Percentiles rank a stretch among this genome's conserved stretches.
phyloP scores from a whole-genome alignment of 1,140 invertebrate genomes.

The Drusus annulatus region DNA sequence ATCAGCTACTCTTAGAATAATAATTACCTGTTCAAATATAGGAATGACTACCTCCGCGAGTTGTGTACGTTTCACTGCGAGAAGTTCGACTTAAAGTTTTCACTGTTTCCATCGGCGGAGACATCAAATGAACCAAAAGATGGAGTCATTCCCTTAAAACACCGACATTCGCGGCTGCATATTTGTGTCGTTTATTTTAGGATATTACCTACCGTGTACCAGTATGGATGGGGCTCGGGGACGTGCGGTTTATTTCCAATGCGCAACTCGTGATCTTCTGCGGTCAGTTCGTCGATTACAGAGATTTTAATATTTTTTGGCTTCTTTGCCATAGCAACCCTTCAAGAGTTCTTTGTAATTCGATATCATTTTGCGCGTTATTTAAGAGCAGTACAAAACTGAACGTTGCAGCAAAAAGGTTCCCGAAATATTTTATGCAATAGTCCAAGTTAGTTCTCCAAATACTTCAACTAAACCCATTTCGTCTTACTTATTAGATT shows the following conservation, averaged over 20 bases:
- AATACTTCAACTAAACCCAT: too few species aligned
- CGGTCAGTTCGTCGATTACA: not conserved
- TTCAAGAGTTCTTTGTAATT: not conserved
- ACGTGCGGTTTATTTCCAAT: conserved; percentile 11
- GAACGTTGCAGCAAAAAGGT: too few species aligned
- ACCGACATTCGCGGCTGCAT: not conserved
- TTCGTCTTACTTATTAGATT: too few species aligned
- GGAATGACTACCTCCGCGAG: too few species aligned
- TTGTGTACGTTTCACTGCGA: too few species aligned
- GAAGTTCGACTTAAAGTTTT: too few species aligned
- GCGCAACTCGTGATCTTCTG: conserved; percentile 12
- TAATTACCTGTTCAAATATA: too few species aligned
- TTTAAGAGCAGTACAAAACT: too few species aligned
- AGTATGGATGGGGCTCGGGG: not conserved
- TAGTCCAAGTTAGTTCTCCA: too few species aligned
- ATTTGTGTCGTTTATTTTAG: conserved; percentile 9
- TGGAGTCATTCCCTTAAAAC: conserved; percentile 5
- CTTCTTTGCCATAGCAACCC: not conserved
- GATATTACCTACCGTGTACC: conserved; percentile 1
- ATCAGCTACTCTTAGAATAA: too few species aligned
- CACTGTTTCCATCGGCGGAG: not conserved
- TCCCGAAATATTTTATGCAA: too few species aligned
- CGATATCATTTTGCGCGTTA: not conserved
- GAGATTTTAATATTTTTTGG: conserved; percentile 5
- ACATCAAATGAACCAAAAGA: not conserved